Base-by-base conservation (phyloP, 1,140 invertebrate species). In the Meloidogyne hapla region DNA sequence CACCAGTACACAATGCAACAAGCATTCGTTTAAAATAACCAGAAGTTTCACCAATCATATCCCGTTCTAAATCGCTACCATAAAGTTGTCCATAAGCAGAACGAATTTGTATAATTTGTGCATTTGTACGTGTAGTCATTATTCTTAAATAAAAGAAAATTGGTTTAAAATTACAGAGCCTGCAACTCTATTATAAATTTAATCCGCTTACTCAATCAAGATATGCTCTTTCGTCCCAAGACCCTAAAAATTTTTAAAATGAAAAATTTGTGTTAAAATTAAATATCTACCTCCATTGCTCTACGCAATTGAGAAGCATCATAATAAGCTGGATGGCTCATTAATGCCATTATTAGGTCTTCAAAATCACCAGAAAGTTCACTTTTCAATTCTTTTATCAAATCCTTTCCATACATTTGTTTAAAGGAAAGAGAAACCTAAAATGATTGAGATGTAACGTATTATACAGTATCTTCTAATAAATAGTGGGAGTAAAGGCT, bases 301-400 rank as follows among this genome's bases (percentile, higher is more conserved):
- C 94, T 91, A 80, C 94, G 91, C 26, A 97, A 85, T 88, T 94
- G 92, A 85, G 92, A 91, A 10, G 93, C 94, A 87, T 95, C 93
- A 89, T 91, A 77, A 38, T 45, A 26, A 1, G 92, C 92, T 66
- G 94, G 90, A 0, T 93, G 93, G 74, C 91, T 93, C 91, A 98
- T 93, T 81, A 97, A 88, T 0, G 93, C 93, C 33, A 96, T 89
- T 6, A 96, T 87, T 0, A 94, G 88, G 80, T 94, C 91, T 88
- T 96, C 93, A 85, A 96, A 95, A 83, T 94, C 93, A 28, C 94
- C 94, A 82, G 91, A 92, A 5, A 94, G 90, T 88, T 97, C 94
- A 74, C 92, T 93, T 86, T 95, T 94, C 77, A 98, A 89, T 81
- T 96, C 93, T 77, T 92, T 92, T 42, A 94, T 91, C 67, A 97